A percentile compares a stretch with the other conserved stretches of the same genome.
Evolutionary conservation across 2,888 invertebrate species (phyloP).

Genomic region (Aleiodes testaceus): DNA sequence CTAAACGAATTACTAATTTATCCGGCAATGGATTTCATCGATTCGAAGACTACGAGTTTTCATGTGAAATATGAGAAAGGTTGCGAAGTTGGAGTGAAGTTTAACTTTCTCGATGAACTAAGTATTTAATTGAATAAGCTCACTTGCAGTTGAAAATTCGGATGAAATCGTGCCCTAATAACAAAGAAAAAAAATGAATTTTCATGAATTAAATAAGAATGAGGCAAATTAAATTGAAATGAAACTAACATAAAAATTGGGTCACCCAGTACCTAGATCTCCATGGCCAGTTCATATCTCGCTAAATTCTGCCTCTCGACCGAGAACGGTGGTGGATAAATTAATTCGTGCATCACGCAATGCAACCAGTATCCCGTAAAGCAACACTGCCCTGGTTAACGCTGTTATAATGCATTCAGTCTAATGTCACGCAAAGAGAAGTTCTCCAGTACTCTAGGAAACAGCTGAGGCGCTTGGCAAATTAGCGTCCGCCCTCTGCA

Average conservation of each 20-base stretch:
- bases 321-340: slow-evolving; percentile 3
- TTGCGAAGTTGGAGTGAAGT: too few species aligned
- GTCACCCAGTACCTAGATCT: slow-evolving; percentile 13
- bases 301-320: background rate
- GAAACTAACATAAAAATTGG: slow-evolving; percentile 11
- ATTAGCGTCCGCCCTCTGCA: slow-evolving; percentile 38
- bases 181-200: background rate
- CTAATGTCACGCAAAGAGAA: slow-evolving; percentile 36
- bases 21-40: too few species aligned
- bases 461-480: slow-evolving; percentile 41
- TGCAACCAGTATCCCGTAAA: slow-evolving; percentile 11
- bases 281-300: slow-evolving; percentile 14
- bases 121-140: too few species aligned
- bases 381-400: slow-evolving; percentile 35
- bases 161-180: too few species aligned
- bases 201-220: background rate
- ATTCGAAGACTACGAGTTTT: too few species aligned
- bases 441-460: slow-evolving; percentile 24
- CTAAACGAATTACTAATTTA: too few species aligned
- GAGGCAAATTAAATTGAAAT: background rate
- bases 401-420: slow-evolving; percentile 25
- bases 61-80: too few species aligned
- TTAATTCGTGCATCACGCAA: slow-evolving; percentile 47
- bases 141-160: too few species aligned
- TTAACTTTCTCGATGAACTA: too few species aligned